Conservation (phyloP, 2,888 invertebrate genomes). For the Stramonita haemastoma region DNA sequence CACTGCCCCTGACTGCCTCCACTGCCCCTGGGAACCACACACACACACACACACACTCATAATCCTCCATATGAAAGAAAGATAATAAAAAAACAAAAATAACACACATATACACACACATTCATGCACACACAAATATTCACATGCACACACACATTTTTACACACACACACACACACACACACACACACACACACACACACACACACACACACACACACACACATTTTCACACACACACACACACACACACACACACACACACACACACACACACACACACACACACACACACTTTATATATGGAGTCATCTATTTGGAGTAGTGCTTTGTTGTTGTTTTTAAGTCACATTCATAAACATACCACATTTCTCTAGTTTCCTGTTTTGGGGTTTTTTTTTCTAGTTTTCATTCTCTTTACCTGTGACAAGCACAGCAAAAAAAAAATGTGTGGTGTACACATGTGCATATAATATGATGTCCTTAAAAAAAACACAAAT, state of each 20-base stretch:
- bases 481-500: too few species aligned
- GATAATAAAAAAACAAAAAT: background rate
- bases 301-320: too few species aligned
- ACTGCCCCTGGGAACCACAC: conserved; percentile 18
- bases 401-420: too few species aligned
- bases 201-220: background rate
- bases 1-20: conserved; percentile 38
- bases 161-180: conserved; percentile 1
- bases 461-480: too few species aligned
- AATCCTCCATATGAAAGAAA: background rate
- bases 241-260: conserved; percentile 25
- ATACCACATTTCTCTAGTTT: too few species aligned
- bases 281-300: background rate
- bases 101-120: background rate
- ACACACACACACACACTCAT: conserved; percentile 3
- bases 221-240: too few species aligned
- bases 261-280: background rate
- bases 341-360: too few species aligned
- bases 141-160: background rate
- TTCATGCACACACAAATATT: background rate
- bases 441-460: too few species aligned
- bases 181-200: background rate
- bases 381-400: too few species aligned
- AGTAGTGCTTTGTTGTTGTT: too few species aligned
- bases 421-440: too few species aligned